A percentile compares a stretch with the other conserved stretches of the same genome.
Evolutionary conservation across 2,888 invertebrate genomes (phyloP).

Genomic region (Tachina grossa): DNA sequence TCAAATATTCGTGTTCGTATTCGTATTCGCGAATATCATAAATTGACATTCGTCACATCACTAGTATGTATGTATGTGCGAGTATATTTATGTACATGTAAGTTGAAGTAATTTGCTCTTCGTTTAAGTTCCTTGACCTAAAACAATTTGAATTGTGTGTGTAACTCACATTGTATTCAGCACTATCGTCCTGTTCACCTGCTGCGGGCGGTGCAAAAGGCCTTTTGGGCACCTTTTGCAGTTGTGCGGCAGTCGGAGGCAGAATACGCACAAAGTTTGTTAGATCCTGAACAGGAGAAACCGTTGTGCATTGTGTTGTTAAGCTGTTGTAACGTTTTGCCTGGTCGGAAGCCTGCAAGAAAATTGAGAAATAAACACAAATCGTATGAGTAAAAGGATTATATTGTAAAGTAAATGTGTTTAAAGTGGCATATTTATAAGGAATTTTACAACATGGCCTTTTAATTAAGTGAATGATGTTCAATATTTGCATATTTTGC

Average conservation of each 20-base stretch:
- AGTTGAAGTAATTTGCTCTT: neutral
- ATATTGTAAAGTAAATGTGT: no score
- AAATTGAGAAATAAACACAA: constrained; percentile 16
- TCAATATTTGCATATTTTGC: no score
- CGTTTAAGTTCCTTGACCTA: no score
- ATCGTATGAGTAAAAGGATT: no score
- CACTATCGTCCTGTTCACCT: constrained; percentile 82
- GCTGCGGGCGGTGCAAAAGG: constrained; percentile 87
- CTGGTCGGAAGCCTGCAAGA: constrained; percentile 89
- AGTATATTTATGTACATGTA: neutral
- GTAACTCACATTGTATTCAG: constrained; percentile 83
- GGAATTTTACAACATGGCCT: no score
- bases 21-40: no score
- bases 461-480: no score
- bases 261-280: constrained; percentile 90
- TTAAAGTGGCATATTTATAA: no score
- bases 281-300: constrained; percentile 84
- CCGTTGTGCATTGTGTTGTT: constrained; percentile 89
- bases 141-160: neutral
- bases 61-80: no score
- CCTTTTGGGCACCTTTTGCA: constrained; percentile 82
- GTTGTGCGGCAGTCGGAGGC: constrained; percentile 84
- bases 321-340: constrained; percentile 92
- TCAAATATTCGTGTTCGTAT: no score
- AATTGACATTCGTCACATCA: no score